Base-by-base conservation (phyloP, 2,113 vertebrate species). In the Stercorarius parasiticus region DNA sequence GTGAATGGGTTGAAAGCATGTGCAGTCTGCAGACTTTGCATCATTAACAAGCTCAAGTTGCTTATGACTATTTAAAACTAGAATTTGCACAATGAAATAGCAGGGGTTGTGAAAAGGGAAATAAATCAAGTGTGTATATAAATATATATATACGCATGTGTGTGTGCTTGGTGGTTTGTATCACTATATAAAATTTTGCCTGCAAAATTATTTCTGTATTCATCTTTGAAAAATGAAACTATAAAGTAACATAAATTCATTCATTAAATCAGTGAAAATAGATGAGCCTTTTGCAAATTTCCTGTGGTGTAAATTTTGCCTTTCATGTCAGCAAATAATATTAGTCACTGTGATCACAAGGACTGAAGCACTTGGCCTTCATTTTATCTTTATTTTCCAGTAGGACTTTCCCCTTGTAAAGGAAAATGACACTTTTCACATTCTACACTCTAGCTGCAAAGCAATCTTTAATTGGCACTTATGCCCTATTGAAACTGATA, bases 401-500 rank as follows among this genome's bases (percentile, higher is more conserved):
- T 52, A 83, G 64, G n/a, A 64, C 66, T 65, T 70, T 83, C 27
- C 23, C 7, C 40, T 82, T 90, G 34, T 74, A 74, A 61, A 76
- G n/a, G n/a, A 80, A 93, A 96, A 92, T 38, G 1, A 47, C 26
- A 47, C 78, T 95, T 93, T 97, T 65, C 58, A 42, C 58, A 59
- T 78, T 73, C 79, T 65, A 38, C 12, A 27, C 8, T 87, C 17
- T 70, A 78, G 69, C 40, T 94, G 45, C 38, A 94, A 84, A 96
- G 62, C 86, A 69, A 93, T 93, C 47, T 93, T 96, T 95, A 94
- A 95, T 58, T 95, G 96, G 82, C 73, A 97, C 50, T 97, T 94
- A 52, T 61, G 45, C 34, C 78, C 82, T 95, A 14, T 59, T 77
- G 82, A 73, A 95, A 94, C 38, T 80, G 84, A 67, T 95, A 93